Percentiles rank a stretch among this genome's conserved stretches.
Conservation (phyloP, 2,797 vertebrate genomes). For the Otolemur crassicaudatus region DNA sequence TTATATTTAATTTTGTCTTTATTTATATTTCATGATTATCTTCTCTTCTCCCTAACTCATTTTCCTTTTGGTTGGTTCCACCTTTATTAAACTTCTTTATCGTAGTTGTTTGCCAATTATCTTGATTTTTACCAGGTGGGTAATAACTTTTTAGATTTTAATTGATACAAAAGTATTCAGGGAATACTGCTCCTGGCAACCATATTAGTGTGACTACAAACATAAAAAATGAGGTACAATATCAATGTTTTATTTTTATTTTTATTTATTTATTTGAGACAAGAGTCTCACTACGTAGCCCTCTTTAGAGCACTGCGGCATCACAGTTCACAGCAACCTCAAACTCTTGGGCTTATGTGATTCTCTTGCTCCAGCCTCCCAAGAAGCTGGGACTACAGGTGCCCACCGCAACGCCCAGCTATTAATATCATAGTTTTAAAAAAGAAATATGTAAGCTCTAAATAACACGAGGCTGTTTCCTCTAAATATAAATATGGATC, state of each 20-base stretch:
- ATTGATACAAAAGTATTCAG: neutral
- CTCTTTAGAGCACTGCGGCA: no score
- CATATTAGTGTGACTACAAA: neutral
- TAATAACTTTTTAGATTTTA: constrained; percentile 21
- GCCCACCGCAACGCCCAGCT: no score
- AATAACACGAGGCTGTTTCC: neutral
- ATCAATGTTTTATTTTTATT: neutral
- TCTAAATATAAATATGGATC: neutral
- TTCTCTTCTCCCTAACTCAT: neutral
- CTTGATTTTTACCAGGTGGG: constrained; percentile 31
- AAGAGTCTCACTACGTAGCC: no score
- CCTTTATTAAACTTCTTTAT: neutral
- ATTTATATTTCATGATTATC: neutral
- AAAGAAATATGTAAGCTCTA: neutral
- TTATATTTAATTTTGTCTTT: constrained; percentile 45
- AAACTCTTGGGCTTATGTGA: no score
- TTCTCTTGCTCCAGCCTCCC: no score
- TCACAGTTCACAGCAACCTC: no score
- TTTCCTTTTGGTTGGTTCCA: constrained; percentile 8
- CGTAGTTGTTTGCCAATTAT: neutral
- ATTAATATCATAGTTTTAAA: constrained; percentile 1
- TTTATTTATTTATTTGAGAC: no score
- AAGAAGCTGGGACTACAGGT: no score
- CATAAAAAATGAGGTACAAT: neutral
- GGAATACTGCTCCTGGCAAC: neutral